Percentiles rank a stretch among this genome's conserved stretches.
Evolutionary conservation across 92 coral and sea anemone species (phyloP).

Genomic region (Epizoanthus scotinus): DNA sequence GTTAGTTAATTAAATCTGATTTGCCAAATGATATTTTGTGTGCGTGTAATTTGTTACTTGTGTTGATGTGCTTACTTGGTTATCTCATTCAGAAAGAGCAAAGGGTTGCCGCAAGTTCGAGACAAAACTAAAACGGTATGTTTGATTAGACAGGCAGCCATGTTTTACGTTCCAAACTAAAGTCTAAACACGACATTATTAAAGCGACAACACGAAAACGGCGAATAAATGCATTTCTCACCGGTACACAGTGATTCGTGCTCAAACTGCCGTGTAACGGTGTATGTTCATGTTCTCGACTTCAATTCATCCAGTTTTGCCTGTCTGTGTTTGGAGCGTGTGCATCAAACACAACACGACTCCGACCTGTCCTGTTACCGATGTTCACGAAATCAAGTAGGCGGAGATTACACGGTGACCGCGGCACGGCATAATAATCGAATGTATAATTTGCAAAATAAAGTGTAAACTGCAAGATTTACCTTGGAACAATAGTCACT

Average conservation of each 20-base stretch:
- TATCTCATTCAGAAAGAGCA: neutral
- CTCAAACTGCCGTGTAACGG: neutral
- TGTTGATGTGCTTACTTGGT: neutral
- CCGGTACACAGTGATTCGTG: neutral
- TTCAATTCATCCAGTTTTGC: neutral
- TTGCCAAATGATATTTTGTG: slow-evolving; percentile 10
- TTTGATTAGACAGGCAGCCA: slow-evolving; percentile 40
- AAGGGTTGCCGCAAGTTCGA: neutral
- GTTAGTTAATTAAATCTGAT: slow-evolving; percentile 25
- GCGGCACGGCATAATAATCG: slow-evolving; percentile 13
- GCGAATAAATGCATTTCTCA: neutral
- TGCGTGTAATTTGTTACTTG: slow-evolving; percentile 5
- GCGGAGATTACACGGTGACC: slow-evolving; percentile 17
- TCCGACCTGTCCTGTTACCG: slow-evolving; percentile 22
- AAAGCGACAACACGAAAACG: slow-evolving; percentile 29
- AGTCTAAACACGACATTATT: slow-evolving; percentile 23
- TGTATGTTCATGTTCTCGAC: neutral
- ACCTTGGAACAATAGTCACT: neutral
- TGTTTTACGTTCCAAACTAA: slow-evolving; percentile 13
- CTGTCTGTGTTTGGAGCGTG: neutral
- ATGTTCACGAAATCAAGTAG: slow-evolving; percentile 22
- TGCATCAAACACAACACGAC: neutral
- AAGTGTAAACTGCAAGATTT: neutral
- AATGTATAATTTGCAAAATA: slow-evolving; percentile 14
- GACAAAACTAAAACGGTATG: neutral